Base-by-base conservation (phyloP, 2,797 vertebrate genomes). In the Poecile montanus region DNA sequence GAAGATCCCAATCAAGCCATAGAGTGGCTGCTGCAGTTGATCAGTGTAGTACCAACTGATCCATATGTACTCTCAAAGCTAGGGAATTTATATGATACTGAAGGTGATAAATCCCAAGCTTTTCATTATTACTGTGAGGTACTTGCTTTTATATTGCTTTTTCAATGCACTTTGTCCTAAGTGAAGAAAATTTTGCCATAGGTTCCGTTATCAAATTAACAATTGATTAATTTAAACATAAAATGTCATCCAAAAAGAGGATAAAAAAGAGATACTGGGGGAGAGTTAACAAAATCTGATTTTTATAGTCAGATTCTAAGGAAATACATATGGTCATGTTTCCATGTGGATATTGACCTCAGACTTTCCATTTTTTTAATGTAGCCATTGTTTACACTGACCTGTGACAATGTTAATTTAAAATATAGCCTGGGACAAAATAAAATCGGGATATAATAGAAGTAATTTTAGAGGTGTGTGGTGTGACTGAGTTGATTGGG, bases 71-170 rank as follows among this genome's bases (percentile, higher is more conserved):
- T 99, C 92, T 98, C 99, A 91, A 99, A 99, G 95, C 98, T 99
- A 50, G 99, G 99, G 78, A 98, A 99, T 91, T 96, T 99, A 29
- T 98, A 99, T 34, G 99, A 99, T 68, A 91, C 83, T 3, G 99
- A 99, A 93, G 99, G 99, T 16, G 99, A 99, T 97, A 99, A 99
- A 91, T 99, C 99, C 9, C 99, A 99, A 91, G 99, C 99, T 21
- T 99, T 99, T 95, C 99, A 99, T 82, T 99, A 99, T 97, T 99
- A 99, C 97, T 99, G 96, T 40, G 99, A 99, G 98, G 99, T 99
- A 97, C 21, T 93, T 91, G 3, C 34, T 86, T 36, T 61, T 77
- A 47, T 61, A 48, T 88, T 84, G 34, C 17, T 77, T 93, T 75
- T 56, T 78, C 32, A 51, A 27, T 56, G 60, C 34, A 11, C 30